These are phyloP conservation scores for Urocynchramus pylzowi DNA, from an alignment of 2,113 vertebrate genomes.

Conservation along the genomic window DNA sequence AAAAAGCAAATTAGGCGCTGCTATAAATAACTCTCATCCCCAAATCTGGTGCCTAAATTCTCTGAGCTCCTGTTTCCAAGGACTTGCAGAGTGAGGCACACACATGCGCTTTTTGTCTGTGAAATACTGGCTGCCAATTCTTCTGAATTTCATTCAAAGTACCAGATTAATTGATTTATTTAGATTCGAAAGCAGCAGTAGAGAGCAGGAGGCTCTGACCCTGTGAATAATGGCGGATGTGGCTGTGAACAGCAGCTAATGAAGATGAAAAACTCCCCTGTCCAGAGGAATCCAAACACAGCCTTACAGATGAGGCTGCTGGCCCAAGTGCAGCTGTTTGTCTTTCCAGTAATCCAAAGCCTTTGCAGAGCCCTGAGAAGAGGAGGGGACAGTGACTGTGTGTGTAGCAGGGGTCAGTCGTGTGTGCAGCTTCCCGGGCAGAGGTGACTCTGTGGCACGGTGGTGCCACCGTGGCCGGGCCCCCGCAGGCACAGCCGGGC, in stretches of 20 bases:
- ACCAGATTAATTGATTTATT: slow-evolving; percentile 12
- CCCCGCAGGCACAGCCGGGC: rapidly evolving
- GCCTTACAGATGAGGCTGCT: background rate
- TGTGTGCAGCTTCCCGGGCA: rapidly evolving
- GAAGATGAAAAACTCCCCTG: slow-evolving; percentile 51
- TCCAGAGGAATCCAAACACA: background rate
- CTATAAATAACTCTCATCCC: background rate
- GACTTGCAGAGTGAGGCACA: background rate
- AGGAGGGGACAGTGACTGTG: background rate
- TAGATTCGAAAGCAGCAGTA: background rate
- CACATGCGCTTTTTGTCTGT: background rate
- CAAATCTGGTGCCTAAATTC: background rate
- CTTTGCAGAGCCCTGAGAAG: background rate
- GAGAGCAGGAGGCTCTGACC: slow-evolving; percentile 8
- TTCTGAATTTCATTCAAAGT: background rate
- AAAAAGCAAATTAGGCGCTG: background rate
- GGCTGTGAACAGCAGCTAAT: slow-evolving; percentile 31
- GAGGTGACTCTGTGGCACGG: background rate
- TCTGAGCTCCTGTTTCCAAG: background rate
- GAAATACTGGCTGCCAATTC: background rate
- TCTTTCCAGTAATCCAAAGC: slow-evolving; percentile 14
- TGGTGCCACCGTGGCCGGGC: rapidly evolving
- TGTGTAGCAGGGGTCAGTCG: background rate
- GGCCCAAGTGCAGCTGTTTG: slow-evolving; percentile 50
- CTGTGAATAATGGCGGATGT: background rate